Base-by-base conservation (phyloP, 2,113 vertebrate genomes). In the Chaenocephalus aceratus region DNA sequence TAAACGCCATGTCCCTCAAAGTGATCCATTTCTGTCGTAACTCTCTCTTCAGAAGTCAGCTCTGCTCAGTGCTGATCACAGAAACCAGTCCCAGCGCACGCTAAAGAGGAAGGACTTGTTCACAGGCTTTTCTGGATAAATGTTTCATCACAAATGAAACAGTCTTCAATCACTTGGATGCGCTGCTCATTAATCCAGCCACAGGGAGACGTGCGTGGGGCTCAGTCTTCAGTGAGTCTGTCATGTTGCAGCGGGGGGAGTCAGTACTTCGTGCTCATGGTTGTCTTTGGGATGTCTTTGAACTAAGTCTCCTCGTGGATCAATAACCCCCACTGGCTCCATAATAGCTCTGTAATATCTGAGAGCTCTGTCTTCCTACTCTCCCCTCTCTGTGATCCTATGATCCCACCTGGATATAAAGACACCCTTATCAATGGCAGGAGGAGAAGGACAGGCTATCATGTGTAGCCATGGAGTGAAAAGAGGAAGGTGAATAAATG, bases 261-360 rank as follows among this genome's bases (percentile, higher is more conserved):
- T 61, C 23, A n/a, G 76, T 23, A 18, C 61, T 75, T 72, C 75
- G 13, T 26, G 26, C n/a, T 65, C 26, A 23, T 68, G 62, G 77
- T 72, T 79, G 67, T 46, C 86, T 81, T 81, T 80, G 70, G 14
- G 10, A 71, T 62, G 82, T 76, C 82, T 88, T 88, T 85, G 67
- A 78, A 79, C 61, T 2, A 49, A 56, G 23, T 30, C 48, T 52
- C 44, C 56, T 48, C 66, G 44, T 41, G 66, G 77, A 64, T 70
- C 63, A 74, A 61, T 79, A 65, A 21, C 58, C 45, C 74, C 57
- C 52, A 34, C 61, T 70, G 71, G 66, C 71, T 45, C 51, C 11
- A 26, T 41, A 23, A 61, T 69, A 51, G 26, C 45, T 46, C 51
- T 67, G 54, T 81, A 72, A 69, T 63, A 69, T 72, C 26, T 60